Conservation (phyloP, 2,113 vertebrate genomes). For the Marcusenius ussheri region DNA sequence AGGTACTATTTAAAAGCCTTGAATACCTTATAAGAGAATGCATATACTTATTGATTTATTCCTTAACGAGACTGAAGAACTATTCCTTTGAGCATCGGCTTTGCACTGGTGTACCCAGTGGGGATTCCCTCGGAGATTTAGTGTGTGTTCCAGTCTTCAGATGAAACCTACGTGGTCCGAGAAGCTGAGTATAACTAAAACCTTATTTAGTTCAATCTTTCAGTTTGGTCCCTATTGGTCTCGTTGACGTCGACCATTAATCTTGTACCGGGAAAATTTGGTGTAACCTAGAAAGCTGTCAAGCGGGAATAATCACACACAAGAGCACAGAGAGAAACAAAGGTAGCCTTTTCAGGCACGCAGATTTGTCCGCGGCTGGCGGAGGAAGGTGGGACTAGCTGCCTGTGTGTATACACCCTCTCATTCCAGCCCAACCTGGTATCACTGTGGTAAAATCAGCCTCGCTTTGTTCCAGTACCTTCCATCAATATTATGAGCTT, state of each 20-base stretch:
- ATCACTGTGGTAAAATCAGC: background rate
- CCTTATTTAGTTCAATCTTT: background rate
- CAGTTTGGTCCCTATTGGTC: background rate
- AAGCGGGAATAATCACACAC: background rate
- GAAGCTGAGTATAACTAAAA: background rate
- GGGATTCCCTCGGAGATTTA: background rate
- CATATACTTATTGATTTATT: background rate
- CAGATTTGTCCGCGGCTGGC: background rate
- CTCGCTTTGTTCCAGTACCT: background rate
- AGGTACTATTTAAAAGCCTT: background rate
- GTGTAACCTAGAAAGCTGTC: slow-evolving; percentile 12
- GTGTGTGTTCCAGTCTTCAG: background rate
- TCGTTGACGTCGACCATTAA: background rate
- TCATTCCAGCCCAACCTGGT: background rate
- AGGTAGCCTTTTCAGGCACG: background rate
- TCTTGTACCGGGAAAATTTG: background rate
- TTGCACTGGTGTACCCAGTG: background rate
- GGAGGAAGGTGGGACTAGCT: background rate
- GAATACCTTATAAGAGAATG: background rate
- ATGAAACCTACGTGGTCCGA: background rate
- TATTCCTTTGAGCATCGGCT: background rate
- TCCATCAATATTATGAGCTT: background rate
- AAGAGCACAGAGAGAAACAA: background rate
- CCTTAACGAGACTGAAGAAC: background rate
- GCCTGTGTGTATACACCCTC: background rate